phyloP scores from a whole-genome alignment of 2,113 vertebrate species.

The Haemorhous mexicanus region DNA sequence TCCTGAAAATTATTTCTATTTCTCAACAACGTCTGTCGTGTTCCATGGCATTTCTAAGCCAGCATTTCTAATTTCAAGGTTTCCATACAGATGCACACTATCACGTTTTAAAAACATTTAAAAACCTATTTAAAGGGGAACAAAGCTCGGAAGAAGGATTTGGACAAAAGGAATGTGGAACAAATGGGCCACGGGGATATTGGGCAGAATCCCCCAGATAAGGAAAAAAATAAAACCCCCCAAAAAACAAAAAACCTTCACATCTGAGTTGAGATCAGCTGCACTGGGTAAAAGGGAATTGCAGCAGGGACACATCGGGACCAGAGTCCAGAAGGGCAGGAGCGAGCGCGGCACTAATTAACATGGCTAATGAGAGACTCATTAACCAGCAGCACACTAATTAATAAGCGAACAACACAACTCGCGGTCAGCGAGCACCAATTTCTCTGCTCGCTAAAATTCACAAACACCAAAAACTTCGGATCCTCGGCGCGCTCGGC shows the following conservation, averaged over 20 bases:
- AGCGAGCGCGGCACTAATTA: neutral
- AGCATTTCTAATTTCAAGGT: neutral
- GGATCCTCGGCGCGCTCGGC: too few species aligned
- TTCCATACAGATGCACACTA: too few species aligned
- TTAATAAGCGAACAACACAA: neutral
- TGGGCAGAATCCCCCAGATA: neutral
- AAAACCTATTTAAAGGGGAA: too few species aligned
- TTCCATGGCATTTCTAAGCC: neutral
- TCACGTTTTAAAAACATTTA: too few species aligned
- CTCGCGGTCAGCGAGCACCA: fast-evolving
- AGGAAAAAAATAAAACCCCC: neutral
- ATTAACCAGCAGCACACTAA: neutral
- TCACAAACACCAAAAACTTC: neutral
- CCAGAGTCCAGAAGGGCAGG: neutral
- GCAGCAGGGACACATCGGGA: neutral
- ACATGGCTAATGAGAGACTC: fast-evolving
- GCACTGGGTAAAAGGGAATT: fast-evolving
- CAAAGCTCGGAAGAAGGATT: neutral
- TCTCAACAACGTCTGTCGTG: neutral
- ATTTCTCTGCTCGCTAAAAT: neutral
- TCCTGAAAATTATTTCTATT: neutral
- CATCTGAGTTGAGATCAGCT: neutral
- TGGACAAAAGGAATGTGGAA: neutral
- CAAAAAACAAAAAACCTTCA: neutral
- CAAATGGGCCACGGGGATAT: fast-evolving